Percentiles rank a stretch among this genome's conserved stretches.
Conservation (phyloP, 2,113 vertebrate genomes). For the Naja naja region DNA sequence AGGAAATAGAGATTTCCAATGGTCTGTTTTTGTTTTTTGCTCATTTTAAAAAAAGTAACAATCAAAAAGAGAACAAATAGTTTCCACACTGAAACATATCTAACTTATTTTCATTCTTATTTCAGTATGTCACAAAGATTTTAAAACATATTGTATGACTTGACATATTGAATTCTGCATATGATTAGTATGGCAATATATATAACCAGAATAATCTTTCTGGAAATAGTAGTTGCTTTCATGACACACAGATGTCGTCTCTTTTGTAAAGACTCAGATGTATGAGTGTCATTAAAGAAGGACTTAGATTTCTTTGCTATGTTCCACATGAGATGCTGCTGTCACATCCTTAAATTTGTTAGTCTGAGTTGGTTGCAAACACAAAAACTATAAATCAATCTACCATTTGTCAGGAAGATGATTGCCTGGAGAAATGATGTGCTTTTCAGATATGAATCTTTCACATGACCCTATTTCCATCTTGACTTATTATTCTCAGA, state of each 20-base stretch:
- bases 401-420: not conserved
- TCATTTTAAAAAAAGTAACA: not conserved
- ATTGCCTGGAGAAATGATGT: not conserved
- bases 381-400: slow-evolving; percentile 1
- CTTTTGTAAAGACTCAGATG: not conserved
- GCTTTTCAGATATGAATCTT: not conserved
- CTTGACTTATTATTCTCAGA: slow-evolving; percentile 13
- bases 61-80: not conserved
- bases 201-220: slow-evolving; percentile 6
- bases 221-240: not conserved
- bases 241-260: not conserved
- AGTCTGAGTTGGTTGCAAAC: not conserved
- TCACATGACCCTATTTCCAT: not conserved
- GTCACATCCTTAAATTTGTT: not conserved
- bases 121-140: not conserved
- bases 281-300: not conserved
- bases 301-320: not conserved
- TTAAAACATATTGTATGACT: not conserved
- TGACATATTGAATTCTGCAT: not conserved
- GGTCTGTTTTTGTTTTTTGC: not conserved
- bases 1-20: not conserved
- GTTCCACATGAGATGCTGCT: not conserved
- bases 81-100: not conserved
- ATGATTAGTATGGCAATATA: slow-evolving; percentile 8
- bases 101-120: not conserved